Evolutionary conservation across 2,797 vertebrate genomes (phyloP), one percentile per base, ranked within the genome.

Genomic region (Sus cebifrons): DNA sequence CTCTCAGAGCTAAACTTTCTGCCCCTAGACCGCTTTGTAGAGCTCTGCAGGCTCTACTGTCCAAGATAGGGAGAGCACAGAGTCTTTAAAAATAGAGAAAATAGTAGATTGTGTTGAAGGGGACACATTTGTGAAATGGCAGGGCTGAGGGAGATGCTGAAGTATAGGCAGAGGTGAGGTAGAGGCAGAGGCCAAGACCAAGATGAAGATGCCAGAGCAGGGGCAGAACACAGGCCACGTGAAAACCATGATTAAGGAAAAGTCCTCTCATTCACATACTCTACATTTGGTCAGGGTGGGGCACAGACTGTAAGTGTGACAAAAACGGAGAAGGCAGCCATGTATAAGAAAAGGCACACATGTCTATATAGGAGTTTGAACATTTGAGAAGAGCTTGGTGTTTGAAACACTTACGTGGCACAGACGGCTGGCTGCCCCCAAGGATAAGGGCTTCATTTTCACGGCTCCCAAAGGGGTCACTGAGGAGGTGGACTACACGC

Each of bases 171-270:
- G n/a, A 54, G 65, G 49, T 29, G 20, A 40, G 84, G 11, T 52
- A 56, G 60, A 56, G 83, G 70, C 64, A 32, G 81, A 52, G 60
- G 86, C 52, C 6, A 7, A 68, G 15, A 70, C 18, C 17, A 3
- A 11, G 36, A 23, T 10, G 25, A 73, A 58, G 56, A 29, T 3
- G 27, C 21, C 65, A 32, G 29, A 56, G 16, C 40, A 49, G 36
- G 70, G 23, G 49, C 16, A 3, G 3, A 25, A 58, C 36, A 25
- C 14, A 29, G 25, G 29, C 16, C 44, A 14, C 6, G 1, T 0
- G 36, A 40, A 40, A 82, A 25, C 52, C 1, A 2, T 3, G 52
- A 21, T 44, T 16, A 74, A 65, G 68, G 84, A 36, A 60, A 74
- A 40, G 40, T 36, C n/a, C 40, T 14, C 44, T 10, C 4, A 10